A percentile compares a stretch with the other conserved stretches of the same genome.
These are phyloP conservation scores for Disparrhopalites patrizii DNA, from an alignment of 2,888 invertebrate species.

Conservation along the genomic window DNA sequence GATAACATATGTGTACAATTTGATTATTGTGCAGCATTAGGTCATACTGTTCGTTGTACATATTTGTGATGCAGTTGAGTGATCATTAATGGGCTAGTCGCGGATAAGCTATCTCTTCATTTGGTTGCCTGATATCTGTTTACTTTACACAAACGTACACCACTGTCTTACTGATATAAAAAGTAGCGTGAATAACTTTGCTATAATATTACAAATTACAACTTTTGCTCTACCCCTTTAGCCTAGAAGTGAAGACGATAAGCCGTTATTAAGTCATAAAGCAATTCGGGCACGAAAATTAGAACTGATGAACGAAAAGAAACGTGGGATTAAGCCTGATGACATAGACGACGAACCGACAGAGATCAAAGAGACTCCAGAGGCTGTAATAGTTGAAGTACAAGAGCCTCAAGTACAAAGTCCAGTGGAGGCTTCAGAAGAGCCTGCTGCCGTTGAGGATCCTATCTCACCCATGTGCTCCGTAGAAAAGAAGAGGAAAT, in stretches of 20 bases:
- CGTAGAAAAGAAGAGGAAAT: neutral
- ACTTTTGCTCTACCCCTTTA: slow-evolving; percentile 51
- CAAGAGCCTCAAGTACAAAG: slow-evolving; percentile 9
- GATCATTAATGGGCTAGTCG: no score
- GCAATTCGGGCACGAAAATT: slow-evolving; percentile 37
- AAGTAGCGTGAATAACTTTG: no score
- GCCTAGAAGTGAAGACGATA: slow-evolving; percentile 78
- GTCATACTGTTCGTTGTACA: no score
- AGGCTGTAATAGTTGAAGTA: neutral
- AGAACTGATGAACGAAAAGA: slow-evolving; percentile 33
- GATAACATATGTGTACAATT: no score
- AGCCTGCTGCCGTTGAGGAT: neutral
- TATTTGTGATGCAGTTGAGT: no score
- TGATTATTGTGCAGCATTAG: no score
- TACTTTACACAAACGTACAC: no score
- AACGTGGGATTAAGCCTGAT: slow-evolving; percentile 7
- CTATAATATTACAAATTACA: no score
- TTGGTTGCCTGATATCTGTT: no score
- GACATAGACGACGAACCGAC: slow-evolving; percentile 8
- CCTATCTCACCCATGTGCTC: neutral
- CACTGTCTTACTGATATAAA: no score
- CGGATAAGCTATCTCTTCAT: no score
- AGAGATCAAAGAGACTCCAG: neutral
- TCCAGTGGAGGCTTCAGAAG: slow-evolving; percentile 12
- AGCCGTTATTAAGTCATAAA: slow-evolving; percentile 63